Base-by-base conservation (phyloP, 2,113 vertebrate genomes). In the Pluvianellus socialis region DNA sequence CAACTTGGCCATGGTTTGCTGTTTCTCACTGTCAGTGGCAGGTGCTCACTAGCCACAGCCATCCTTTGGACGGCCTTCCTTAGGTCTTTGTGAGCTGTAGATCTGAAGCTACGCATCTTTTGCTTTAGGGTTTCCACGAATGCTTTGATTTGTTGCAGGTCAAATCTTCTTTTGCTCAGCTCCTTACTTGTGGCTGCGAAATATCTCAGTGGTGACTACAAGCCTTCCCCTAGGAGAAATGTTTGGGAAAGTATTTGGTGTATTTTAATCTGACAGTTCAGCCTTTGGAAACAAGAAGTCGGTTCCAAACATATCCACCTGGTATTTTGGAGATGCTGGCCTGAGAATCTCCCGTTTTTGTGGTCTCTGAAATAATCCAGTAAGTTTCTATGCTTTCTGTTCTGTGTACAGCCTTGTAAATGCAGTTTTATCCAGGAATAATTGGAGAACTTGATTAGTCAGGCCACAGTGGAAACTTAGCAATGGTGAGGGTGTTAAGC, bases 141-240 rank as follows among this genome's bases (percentile, higher is more conserved):
- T 6, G 10, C 18, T 73, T 82, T 44, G 9, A 3, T 52, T 86
- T 68, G 0, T 28, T 68, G 44, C 16, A 32, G 61, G 11, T 68
- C 15, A 26, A 6, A 24, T 44, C 70, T 86, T 66, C 33, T 75
- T 59, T 24, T 67, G n/a, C 63, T 79, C 62, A n/a, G 38, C 40
- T 92, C 21, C 38, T 50, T 9, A 10, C 38, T 24, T 33, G 38
- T 0, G 1, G 24, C 61, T 61, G 58, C 52, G 45, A 8, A 62
- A 16, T 23, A n/a, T 16, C 47, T 65, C 1, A 0, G 6, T 21
- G 79, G 14, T 79, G 40, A 10, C 16, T 24, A 26, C 32, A 38
- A 22, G 21, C 50, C 27, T 77, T 84, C 30, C 17, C 13, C 38
- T 42, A 79, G 91, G 44, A 68, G 16, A 26, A 53, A 3, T 6